phyloP scores from a whole-genome alignment of 2,797 vertebrate genomes.

The Danio aesculapii region DNA sequence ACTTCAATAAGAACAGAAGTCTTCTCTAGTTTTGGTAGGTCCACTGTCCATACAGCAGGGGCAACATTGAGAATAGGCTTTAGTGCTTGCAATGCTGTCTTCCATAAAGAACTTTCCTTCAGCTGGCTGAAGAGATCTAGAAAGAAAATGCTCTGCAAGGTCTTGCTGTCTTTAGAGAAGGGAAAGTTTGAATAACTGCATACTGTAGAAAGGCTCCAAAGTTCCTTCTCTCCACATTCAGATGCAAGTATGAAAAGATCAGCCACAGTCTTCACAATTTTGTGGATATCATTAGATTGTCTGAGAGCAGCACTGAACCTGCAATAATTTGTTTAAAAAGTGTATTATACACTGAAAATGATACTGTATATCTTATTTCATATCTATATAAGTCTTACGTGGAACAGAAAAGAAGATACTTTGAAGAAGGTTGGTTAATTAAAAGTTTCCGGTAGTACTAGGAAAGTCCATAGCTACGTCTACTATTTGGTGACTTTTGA shows the following conservation, averaged over 20 bases:
- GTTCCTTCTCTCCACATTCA: constrained; percentile 4
- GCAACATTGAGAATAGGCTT: constrained; percentile 16
- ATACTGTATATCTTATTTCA: too few relatives aligned
- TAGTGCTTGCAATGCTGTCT: not conserved
- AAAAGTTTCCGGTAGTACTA: too few relatives aligned
- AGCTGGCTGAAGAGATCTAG: constrained; percentile 21
- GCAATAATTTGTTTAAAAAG: too few relatives aligned
- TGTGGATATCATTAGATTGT: constrained; percentile 14
- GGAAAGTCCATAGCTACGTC: too few relatives aligned
- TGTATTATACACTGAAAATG: too few relatives aligned
- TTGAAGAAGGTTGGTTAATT: too few relatives aligned
- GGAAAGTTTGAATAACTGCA: constrained; percentile 49
- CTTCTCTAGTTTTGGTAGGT: constrained; percentile 20
- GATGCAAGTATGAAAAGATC: constrained; percentile 41
- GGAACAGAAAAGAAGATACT: too few relatives aligned
- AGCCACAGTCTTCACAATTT: constrained; percentile 10
- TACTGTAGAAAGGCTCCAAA: constrained; percentile 14
- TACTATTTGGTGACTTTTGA: too few relatives aligned
- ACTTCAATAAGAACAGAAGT: constrained; percentile 25
- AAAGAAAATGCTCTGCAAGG: constrained; percentile 38
- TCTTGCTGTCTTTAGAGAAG: constrained; percentile 9
- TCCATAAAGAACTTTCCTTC: constrained; percentile 9
- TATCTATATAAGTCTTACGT: too few relatives aligned
- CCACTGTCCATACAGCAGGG: constrained; percentile 36
- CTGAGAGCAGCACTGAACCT: constrained; percentile 30